Conservation (phyloP, 2,888 invertebrate species). For the Epistrophella euchroma region DNA sequence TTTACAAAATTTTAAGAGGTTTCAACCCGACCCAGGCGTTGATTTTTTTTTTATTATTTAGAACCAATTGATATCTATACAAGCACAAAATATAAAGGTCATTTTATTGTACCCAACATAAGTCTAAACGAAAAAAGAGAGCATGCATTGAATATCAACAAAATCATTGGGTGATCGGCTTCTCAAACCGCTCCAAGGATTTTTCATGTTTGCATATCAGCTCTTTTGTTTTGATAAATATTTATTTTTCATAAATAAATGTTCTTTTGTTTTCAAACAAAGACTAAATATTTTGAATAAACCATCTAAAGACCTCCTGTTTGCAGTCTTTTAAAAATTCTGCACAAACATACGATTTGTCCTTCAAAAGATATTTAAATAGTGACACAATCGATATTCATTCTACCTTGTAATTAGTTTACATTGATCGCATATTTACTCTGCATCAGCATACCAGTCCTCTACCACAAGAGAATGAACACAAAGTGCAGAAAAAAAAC, state of each 20-base stretch:
- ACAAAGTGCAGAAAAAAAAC: not conserved
- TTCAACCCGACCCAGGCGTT: too few species aligned
- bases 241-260: not conserved
- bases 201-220: conserved; percentile 10
- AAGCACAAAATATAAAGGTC: too few species aligned
- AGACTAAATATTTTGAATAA: not conserved
- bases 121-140: too few species aligned
- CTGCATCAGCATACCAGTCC: not conserved
- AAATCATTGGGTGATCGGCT: too few species aligned
- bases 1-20: too few species aligned
- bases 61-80: too few species aligned
- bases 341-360: not conserved
- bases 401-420: conserved; percentile 7
- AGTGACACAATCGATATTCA: conserved; percentile 10
- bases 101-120: too few species aligned
- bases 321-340: not conserved
- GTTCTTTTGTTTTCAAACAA: not conserved
- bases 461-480: conserved; percentile 1
- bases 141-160: too few species aligned
- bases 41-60: too few species aligned
- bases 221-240: conserved; percentile 24
- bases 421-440: conserved; percentile 1
- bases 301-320: not conserved
- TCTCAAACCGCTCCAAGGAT: not conserved
- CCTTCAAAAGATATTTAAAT: not conserved